Evolutionary conservation across 2,797 vertebrate species (phyloP).

Genomic region (Adelosebastes latens): DNA sequence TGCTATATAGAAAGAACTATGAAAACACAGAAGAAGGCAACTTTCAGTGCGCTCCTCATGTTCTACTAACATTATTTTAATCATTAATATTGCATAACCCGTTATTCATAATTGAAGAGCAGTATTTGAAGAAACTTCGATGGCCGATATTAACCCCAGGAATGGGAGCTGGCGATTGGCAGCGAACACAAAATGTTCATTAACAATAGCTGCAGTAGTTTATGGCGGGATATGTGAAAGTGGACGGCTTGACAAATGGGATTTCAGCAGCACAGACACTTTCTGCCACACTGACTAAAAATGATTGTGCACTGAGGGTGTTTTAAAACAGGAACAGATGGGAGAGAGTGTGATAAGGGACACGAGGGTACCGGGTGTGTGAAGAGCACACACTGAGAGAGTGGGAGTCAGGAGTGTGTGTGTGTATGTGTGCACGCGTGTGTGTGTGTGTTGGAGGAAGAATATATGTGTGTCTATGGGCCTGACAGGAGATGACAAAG

Average conservation of each 20-base stretch:
- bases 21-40: constrained; percentile 2
- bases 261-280: constrained; percentile 48
- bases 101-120: constrained; percentile 28
- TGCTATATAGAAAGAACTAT: not conserved
- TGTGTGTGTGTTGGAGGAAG: not conserved
- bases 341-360: constrained; percentile 62
- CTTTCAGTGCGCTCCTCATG: not conserved
- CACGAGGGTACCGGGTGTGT: constrained; percentile 53
- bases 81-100: constrained; percentile 6
- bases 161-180: constrained; percentile 14
- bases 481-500: constrained; percentile 65
- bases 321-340: constrained; percentile 73
- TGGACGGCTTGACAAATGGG: constrained; percentile 53
- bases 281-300: constrained; percentile 63
- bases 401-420: constrained; percentile 44
- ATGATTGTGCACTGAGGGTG: constrained; percentile 62
- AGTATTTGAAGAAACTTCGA: constrained; percentile 29
- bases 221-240: constrained; percentile 29
- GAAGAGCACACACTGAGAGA: constrained; percentile 53
- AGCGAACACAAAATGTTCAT: constrained; percentile 35
- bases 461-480: constrained; percentile 9
- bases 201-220: constrained; percentile 39
- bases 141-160: constrained; percentile 16
- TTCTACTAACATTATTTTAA: constrained; percentile 19
- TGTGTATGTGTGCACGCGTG: not conserved